Percentiles rank a stretch among this genome's conserved stretches.
phyloP scores from a whole-genome alignment of 2,888 invertebrate genomes.

The Pristionchus maxplancki region DNA sequence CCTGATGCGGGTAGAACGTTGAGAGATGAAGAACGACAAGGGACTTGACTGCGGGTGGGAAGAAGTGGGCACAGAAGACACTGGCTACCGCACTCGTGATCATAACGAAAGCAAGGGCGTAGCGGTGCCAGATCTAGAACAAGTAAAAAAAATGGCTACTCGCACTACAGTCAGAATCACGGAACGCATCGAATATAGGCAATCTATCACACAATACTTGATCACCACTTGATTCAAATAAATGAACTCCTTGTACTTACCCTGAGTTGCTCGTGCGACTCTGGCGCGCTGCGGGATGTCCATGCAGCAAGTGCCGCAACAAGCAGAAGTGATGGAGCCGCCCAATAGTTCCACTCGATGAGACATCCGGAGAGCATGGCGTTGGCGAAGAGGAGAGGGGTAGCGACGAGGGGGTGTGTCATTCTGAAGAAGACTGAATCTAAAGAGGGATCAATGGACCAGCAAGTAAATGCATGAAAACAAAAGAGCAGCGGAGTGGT shows the following conservation, averaged over 20 bases:
- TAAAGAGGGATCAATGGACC: no score
- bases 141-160: no score
- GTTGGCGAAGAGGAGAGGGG: not conserved
- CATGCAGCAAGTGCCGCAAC: not conserved
- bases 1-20: not conserved
- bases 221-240: no score
- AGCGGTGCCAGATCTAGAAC: not conserved
- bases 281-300: not conserved
- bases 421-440: not conserved
- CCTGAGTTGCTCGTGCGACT: not conserved
- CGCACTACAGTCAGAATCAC: not conserved
- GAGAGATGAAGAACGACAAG: not conserved
- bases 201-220: not conserved
- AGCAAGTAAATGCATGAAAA: no score
- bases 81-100: not conserved
- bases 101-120: not conserved
- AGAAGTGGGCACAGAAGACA: not conserved
- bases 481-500: no score
- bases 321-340: not conserved
- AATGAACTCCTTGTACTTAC: not conserved
- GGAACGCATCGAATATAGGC: no score
- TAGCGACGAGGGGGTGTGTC: not conserved
- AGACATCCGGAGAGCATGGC: not conserved
- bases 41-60: not conserved
- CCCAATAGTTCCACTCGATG: not conserved